Base-by-base conservation (phyloP, 2,888 invertebrate species). In the Cerastis leucographa region DNA sequence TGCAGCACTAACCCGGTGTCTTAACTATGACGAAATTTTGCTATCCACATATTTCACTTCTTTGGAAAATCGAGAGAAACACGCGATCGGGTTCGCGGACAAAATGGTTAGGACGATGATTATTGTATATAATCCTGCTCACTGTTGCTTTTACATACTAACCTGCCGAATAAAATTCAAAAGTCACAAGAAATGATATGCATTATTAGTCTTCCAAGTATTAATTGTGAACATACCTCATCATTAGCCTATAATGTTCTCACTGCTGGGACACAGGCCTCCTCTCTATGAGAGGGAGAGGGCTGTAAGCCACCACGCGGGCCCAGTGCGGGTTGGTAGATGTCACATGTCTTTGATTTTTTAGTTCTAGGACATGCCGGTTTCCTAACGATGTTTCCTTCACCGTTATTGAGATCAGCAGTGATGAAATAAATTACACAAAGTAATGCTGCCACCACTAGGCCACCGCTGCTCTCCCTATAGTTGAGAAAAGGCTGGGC, bases 161-260 rank as follows among this genome's bases (percentile, higher is more conserved):
- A 40, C 22, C 35, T 59, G 44, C 17, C 25, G 8, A 46, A 25
- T 7, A 56, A 14, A 14, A 7, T 56, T 56, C 6, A 25, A 56
- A 54, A 56, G 0, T 56, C 11, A 17, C 69, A 49, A 69, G 25
- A 17, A 56, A 35, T 73, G 4, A n/a, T 19, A 25, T 25, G n/a
- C 19, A n/a, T n/a, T 4, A 29, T 19, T 54, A 54, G 42, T 71
- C 72, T 56, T 72, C 44, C 29, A 73, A 14, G 1, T 54, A 54
- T n/a, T 54, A 9, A 35, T 54, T 56, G 14, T 25, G 14, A 56
- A 25, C n/a, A 54, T 25, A 54, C 6, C 14, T 14, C 56, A n/a
- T n/a, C n/a, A n/a, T n/a, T n/a, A n/a, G n/a, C n/a, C n/a, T n/a
- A n/a, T n/a, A n/a, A n/a, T n/a, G n/a, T n/a, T n/a, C n/a, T n/a